A percentile compares a stretch with the other conserved stretches of the same genome.
Evolutionary conservation across 2,113 vertebrate genomes (phyloP).

Genomic region (Coturnix japonica): DNA sequence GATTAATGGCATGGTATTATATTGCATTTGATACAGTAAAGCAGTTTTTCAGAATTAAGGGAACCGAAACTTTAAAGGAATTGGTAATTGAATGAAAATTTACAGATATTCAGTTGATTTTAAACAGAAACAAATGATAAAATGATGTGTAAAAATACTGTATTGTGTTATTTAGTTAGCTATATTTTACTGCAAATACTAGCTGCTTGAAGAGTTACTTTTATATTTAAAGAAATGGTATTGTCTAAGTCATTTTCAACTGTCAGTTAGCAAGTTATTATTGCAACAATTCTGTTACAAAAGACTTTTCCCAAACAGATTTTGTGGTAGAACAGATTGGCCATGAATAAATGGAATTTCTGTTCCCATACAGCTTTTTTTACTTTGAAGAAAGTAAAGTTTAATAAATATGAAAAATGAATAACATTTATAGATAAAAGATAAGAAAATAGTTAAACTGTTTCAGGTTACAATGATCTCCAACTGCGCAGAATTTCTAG

Average conservation of each 20-base stretch:
- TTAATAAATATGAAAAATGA: neutral
- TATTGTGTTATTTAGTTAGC: neutral
- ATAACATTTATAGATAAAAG: neutral
- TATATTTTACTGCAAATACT: neutral
- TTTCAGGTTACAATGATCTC: slow-evolving; percentile 89
- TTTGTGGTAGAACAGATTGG: neutral
- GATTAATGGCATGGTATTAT: slow-evolving; percentile 93
- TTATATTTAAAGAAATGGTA: neutral
- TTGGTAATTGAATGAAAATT: slow-evolving; percentile 81
- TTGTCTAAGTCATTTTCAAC: neutral
- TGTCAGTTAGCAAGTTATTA: neutral
- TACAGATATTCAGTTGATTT: neutral
- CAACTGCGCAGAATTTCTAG: slow-evolving; percentile 88
- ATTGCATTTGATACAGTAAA: slow-evolving; percentile 96
- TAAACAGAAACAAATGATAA: slow-evolving; percentile 3
- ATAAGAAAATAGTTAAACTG: slow-evolving; percentile 11
- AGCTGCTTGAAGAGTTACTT: neutral
- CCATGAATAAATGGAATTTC: neutral
- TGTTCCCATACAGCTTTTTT: slow-evolving; percentile 5
- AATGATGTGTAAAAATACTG: neutral
- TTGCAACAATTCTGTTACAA: neutral
- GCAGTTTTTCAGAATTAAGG: slow-evolving; percentile 85
- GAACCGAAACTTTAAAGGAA: slow-evolving; percentile 88
- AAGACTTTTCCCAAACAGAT: neutral
- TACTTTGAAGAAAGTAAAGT: slow-evolving; percentile 10